These are phyloP conservation scores for Enteromius mattozi DNA, from an alignment of 2,797 vertebrate species.

Conservation along the genomic window DNA sequence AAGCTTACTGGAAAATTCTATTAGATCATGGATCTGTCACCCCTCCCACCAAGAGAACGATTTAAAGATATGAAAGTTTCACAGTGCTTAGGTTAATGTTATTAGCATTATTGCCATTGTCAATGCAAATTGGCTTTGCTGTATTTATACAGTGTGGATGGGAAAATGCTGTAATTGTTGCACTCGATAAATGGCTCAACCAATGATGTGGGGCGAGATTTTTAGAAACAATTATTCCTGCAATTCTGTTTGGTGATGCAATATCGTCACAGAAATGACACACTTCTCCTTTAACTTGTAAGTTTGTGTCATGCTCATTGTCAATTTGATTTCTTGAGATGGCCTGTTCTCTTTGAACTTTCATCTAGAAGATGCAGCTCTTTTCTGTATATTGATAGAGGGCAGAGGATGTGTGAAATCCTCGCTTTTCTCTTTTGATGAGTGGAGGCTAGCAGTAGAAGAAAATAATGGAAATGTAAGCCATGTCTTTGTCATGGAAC, in stretches of 20 bases:
- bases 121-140: not conserved
- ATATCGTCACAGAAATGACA: not conserved
- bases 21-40: slow-evolving; percentile 2
- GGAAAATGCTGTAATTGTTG: not conserved
- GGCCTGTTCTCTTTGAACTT: not conserved
- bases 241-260: not conserved
- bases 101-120: not conserved
- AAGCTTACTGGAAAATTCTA: not conserved
- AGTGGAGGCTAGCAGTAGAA: not conserved
- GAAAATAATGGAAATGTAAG: not conserved
- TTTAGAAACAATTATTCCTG: not conserved
- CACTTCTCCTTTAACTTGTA: not conserved
- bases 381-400: not conserved
- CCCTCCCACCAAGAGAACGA: not conserved
- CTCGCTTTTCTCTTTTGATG: not conserved
- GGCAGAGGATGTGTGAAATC: not conserved
- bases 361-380: not conserved
- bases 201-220: not conserved
- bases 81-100: not conserved
- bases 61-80: slow-evolving; percentile 1
- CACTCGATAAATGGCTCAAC: not conserved
- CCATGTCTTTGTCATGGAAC: not conserved
- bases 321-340: not conserved
- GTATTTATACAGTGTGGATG: not conserved
- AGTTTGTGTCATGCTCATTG: not conserved